phyloP scores from a whole-genome alignment of 2,888 invertebrate genomes.

The Apamea crenata region DNA sequence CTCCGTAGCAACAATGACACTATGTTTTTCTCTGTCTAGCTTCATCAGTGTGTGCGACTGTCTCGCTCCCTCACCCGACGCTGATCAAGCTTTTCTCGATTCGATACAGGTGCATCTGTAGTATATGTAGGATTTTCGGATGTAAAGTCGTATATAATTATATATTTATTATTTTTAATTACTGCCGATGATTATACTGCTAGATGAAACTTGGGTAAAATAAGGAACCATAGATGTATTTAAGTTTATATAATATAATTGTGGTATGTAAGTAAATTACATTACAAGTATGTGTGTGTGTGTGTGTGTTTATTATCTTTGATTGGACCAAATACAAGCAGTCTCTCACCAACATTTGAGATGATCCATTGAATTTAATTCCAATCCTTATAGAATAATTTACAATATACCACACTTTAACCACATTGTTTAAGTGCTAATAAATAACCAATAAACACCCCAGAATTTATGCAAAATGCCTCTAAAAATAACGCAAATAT shows the following conservation, averaged over 20 bases:
- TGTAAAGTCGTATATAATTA: background rate
- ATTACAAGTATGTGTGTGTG: background rate
- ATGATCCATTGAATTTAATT: background rate
- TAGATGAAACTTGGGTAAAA: background rate
- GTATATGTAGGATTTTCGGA: conserved; percentile 51
- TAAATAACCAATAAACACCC: background rate
- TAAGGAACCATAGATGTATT: background rate
- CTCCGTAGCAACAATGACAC: conserved; percentile 38
- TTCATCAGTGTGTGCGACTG: background rate
- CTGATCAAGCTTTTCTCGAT: conserved; percentile 68
- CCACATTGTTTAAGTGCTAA: background rate
- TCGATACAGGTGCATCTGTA: conserved; percentile 67
- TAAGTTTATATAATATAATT: background rate
- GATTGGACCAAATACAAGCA: background rate
- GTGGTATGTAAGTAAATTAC: too few species aligned
- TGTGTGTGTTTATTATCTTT: background rate
- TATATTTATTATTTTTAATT: background rate
- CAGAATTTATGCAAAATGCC: background rate
- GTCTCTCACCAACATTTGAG: background rate
- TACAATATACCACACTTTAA: background rate
- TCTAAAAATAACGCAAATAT: background rate
- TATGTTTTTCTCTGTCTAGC: conserved; percentile 49
- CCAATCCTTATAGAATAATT: background rate
- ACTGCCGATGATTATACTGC: background rate
- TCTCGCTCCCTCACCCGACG: conserved; percentile 53